Base-by-base conservation (phyloP, 1,140 invertebrate genomes). In the Drosophila parvula region DNA sequence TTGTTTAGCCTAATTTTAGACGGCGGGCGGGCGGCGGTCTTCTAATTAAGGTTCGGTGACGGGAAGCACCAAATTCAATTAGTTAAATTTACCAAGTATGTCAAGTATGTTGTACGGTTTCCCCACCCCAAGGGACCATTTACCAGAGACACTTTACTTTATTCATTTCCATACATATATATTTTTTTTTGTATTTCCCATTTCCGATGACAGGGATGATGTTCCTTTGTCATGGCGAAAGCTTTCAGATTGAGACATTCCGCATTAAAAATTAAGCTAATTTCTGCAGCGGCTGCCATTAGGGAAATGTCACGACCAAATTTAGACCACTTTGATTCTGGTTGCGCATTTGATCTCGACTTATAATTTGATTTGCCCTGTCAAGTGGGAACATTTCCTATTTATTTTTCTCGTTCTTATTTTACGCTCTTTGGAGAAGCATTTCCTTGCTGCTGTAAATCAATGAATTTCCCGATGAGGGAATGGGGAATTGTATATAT, bases 181-280 rank as follows among this genome's bases (percentile, higher is more conserved):
- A 27, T 48, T 30, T 7, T 16, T 6, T 22, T 28, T 18, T 14
- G 11, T 10, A 11, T 41, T 40, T 36, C 50, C 48, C 18, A 36
- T 55, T 55, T 55, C 12, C 34, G 8, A 38, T 55, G 34, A 55
- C 51, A 38, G 6, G 34, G 34, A 55, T 41, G 30, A 50, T 43
- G 30, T 57, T 36, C 16, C 44, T 50, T 41, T 59, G 53, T 36
- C 69, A 48, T 36, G 12, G 22, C 34, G n/a, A 50, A 34, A 43
- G 43, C 28, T 18, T 10, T 30, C 6, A 59, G 47, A 74, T 53
- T 62, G 56, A 73, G 57, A 74, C 57, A 74, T 62, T 74, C 57
- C 34, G 28, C 70, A 74, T 74, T 73, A 74, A 74, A 74, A 74
- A 74, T 74, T 74, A 74, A 74, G 57, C 70, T 62, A 55, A 74